Conservation (phyloP, 2,113 vertebrate genomes). For the Glaucidium brasilianum region DNA sequence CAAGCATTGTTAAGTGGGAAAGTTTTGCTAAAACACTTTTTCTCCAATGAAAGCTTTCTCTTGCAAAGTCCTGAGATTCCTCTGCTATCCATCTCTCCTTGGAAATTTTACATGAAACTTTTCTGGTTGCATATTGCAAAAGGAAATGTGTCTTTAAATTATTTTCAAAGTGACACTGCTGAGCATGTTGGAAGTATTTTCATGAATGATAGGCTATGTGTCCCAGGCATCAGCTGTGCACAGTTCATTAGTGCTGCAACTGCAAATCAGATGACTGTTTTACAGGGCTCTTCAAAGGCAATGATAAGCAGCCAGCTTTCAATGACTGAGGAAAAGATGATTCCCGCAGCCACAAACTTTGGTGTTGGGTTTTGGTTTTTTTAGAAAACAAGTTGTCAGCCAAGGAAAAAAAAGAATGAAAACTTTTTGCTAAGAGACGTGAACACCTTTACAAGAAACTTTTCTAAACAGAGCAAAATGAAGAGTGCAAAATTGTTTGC, state of each 20-base stretch:
- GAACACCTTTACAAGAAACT: neutral
- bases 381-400: neutral
- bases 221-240: neutral
- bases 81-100: neutral
- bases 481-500: neutral
- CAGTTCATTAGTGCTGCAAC: neutral
- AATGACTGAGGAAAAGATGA: neutral
- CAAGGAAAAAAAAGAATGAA: neutral
- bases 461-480: neutral
- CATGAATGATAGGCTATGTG: neutral
- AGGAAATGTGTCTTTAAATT: slow-evolving; percentile 2
- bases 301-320: neutral
- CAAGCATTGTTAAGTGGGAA: neutral
- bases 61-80: neutral
- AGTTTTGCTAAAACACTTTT: neutral
- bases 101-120: neutral
- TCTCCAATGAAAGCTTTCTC: neutral
- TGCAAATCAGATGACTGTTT: neutral
- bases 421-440: neutral
- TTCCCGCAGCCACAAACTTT: neutral
- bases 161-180: slow-evolving; percentile 11
- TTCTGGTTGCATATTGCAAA: neutral
- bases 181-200: neutral
- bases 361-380: neutral
- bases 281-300: neutral